Evolutionary conservation across 1,140 invertebrate genomes (phyloP), one percentile per base, ranked within the genome.

Genomic region (Pygmarrhopalites habei): DNA sequence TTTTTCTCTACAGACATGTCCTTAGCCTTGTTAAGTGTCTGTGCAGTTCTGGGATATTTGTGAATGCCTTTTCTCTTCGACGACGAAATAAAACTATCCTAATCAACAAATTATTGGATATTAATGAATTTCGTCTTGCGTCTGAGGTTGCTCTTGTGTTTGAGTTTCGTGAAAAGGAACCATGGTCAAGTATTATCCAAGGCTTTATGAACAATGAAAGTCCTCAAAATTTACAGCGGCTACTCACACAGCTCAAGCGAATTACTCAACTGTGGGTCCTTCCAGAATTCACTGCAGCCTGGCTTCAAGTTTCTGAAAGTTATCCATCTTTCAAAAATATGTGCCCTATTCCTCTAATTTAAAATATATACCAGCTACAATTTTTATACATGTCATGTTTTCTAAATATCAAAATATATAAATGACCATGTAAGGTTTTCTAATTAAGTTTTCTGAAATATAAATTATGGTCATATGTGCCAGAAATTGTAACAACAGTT

Each of bases 241-340:
- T 70, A 10, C 28, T 70, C 25, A 49, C 53, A 32, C 14, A 41
- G 15, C 17, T 70, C 15, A 58, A 47, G 19, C 61, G 51, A 5
- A 59, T 64, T 14, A 43, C 58, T 14, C 57, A 64, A n/a, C 32
- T 70, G 17, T 70, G 68, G 68, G 61, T 67, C 19, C 19, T 70
- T 28, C 68, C 64, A 1, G 65, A 66, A 59, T 68, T 68, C 49
- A 35, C 58, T 15, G 23, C 21, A 25, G 66, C 52, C 12, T 68
- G 66, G 66, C 19, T 46, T 12, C 51, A 41, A 32, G 66, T 68
- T 4, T 61, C 66, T 3, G 44, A 65, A 35, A 43, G 26, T 19
- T 32, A 58, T 41, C 57, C 52, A 19, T 4, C 2, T n/a, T 65
- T 68, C 43, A 5, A 30, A 5, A 19, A 59, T 29, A 19, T 68